A percentile compares a stretch with the other conserved stretches of the same genome.
Conservation (phyloP, 1,140 invertebrate genomes). For the Eubasilissa regina region DNA sequence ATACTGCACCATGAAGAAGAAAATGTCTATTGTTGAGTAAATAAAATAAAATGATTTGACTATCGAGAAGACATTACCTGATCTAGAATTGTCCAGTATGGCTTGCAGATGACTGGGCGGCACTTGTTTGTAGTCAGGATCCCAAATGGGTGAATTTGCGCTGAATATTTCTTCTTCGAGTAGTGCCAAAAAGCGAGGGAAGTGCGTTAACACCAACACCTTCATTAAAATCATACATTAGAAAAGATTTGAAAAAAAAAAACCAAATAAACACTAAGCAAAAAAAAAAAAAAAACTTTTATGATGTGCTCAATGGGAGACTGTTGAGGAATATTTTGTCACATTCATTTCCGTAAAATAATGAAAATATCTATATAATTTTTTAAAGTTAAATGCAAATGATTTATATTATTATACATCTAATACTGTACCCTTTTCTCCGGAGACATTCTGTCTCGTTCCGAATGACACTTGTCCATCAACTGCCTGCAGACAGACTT, state of each 20-base stretch:
- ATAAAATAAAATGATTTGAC: too few species aligned
- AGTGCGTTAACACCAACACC: slow-evolving; percentile 75
- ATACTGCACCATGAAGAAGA: too few species aligned
- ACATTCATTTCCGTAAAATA: too few species aligned
- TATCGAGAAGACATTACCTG: neutral
- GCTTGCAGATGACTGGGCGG: slow-evolving; percentile 78
- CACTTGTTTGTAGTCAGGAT: slow-evolving; percentile 87
- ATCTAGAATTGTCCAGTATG: slow-evolving; percentile 64
- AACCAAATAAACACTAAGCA: too few species aligned
- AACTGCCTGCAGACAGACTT: slow-evolving; percentile 90
- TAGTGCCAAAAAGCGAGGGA: slow-evolving; percentile 87
- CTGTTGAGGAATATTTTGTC: too few species aligned
- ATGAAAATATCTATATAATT: too few species aligned
- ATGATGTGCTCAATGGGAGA: too few species aligned
- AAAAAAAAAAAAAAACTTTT: too few species aligned
- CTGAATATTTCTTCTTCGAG: slow-evolving; percentile 91
- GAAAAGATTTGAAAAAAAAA: too few species aligned
- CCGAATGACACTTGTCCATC: slow-evolving; percentile 90
- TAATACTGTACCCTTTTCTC: slow-evolving; percentile 79
- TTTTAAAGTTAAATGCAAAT: too few species aligned
- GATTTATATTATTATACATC: too few species aligned
- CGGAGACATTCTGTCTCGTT: slow-evolving; percentile 89
- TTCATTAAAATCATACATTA: slow-evolving; percentile 43
- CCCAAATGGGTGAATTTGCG: slow-evolving; percentile 92
- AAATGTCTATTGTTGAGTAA: too few species aligned